Evolutionary conservation across 2,113 vertebrate genomes (phyloP).

Genomic region (Sapajus apella): DNA sequence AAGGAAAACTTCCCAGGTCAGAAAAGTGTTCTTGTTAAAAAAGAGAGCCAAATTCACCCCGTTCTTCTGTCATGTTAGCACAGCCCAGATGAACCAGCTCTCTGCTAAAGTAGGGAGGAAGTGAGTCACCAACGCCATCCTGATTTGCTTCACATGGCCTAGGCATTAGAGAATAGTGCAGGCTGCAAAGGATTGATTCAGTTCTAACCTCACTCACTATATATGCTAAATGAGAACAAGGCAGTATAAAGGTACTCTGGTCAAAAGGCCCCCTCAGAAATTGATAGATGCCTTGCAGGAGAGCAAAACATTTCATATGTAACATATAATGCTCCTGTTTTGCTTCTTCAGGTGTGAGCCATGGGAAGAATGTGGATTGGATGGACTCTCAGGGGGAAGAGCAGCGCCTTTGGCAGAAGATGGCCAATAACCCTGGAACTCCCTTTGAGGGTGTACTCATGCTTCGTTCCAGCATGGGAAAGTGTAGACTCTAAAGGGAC

Average conservation of each 20-base stretch:
- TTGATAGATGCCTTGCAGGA: not conserved
- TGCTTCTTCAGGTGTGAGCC: constrained; percentile 88
- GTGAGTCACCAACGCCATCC: not conserved
- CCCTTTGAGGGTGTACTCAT: constrained; percentile 93
- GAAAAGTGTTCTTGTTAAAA: not conserved
- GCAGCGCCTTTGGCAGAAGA: constrained; percentile 93
- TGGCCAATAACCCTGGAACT: constrained; percentile 93
- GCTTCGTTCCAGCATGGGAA: constrained; percentile 96
- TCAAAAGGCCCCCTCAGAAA: not conserved
- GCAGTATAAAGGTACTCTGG: not conserved
- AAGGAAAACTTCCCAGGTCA: not conserved
- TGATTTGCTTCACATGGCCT: not conserved
- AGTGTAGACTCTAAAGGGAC: constrained; percentile 83
- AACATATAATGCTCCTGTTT: not conserved
- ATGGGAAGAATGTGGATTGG: constrained; percentile 95
- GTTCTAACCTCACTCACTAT: not conserved
- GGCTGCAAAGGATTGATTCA: not conserved
- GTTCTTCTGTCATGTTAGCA: not conserved
- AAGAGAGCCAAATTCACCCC: not conserved
- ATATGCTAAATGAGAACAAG: not conserved
- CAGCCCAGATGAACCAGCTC: not conserved
- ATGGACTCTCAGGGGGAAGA: constrained; percentile 97
- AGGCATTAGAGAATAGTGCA: not conserved
- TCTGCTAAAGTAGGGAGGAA: not conserved
- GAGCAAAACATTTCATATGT: not conserved